Conservation (phyloP, 2,113 vertebrate species). For the Plestiodon gilberti region DNA sequence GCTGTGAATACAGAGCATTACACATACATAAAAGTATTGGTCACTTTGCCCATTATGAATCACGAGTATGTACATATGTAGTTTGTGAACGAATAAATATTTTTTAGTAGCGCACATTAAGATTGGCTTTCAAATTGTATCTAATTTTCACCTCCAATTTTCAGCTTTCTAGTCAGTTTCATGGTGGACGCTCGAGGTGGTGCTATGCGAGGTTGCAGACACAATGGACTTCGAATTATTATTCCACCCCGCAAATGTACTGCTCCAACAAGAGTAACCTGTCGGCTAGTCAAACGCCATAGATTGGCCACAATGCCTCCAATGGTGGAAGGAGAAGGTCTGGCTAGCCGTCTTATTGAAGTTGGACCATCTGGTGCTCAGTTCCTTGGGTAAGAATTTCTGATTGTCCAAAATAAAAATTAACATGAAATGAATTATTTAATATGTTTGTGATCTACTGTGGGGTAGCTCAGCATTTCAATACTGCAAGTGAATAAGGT, state of each 20-base stretch:
- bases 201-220: conserved; percentile 95
- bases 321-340: conserved; percentile 95
- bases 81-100: neutral
- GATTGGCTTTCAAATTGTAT: neutral
- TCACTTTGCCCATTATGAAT: conserved; percentile 27
- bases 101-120: neutral
- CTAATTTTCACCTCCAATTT: conserved; percentile 56
- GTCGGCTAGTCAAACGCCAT: conserved; percentile 95
- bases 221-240: conserved; percentile 94
- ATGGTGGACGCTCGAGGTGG: conserved; percentile 99
- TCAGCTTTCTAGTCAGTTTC: conserved; percentile 97
- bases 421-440: accelerated
- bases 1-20: neutral
- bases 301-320: conserved; percentile 96
- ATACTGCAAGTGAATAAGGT: conserved; percentile 4
- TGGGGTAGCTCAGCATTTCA: conserved; percentile 24
- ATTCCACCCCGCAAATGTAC: conserved; percentile 95
- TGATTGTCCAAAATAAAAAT: neutral
- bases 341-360: conserved; percentile 94
- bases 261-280: conserved; percentile 94
- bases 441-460: neutral
- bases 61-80: accelerated
- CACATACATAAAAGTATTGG: conserved; percentile 7
- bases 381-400: conserved; percentile 94
- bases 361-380: conserved; percentile 96